Evolutionary conservation across 2,113 vertebrate genomes (phyloP), one percentile per base, ranked within the genome.

Genomic region (Gopherus flavomarginatus): DNA sequence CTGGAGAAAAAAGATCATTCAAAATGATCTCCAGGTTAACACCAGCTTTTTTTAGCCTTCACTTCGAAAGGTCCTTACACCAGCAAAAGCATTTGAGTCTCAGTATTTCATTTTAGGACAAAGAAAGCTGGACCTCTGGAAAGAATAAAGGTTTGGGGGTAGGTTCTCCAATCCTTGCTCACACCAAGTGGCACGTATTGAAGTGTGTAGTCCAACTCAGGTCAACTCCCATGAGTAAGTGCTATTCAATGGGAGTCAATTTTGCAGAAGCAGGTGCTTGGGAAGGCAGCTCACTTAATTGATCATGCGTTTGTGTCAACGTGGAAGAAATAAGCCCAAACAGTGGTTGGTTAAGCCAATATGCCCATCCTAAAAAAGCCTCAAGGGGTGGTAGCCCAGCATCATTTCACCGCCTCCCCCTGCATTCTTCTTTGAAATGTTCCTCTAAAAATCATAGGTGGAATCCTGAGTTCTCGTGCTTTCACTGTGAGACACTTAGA

Each of bases 111-210:
- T 56, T 56, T 26, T 9, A 57, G 56, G 26, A 57, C 56, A 26
- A 27, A 56, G 54, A 57, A 57, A 57, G 56, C 56, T 11, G 56
- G 10, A 78, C 0, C 78, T 1, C 22, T 17, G 31, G 47, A 80
- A 75, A 44, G 12, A 81, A 57, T 17, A 35, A 19, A 35, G 53
- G 87, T 82, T 19, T 87, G 88, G 93, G 38, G 17, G 16, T 54
- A 72, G 44, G 6, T 84, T 85, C 8, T 56, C 42, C 24, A 7
- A 42, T 0, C 1, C 1, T 1, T 2, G 16, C 6, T 13, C 3
- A 1, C 8, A 11, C 29, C 31, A n/a, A 82, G 77, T 53, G 16
- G 77, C 21, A 31, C 49, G 82, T 50, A 44, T 29, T 49, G 0
- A 0, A 87, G 62, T 65, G 42, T 57, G 10, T 4, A 50, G 47